Percentiles rank a stretch among this genome's conserved stretches.
These are phyloP conservation scores for Poecilus cupreus DNA, from an alignment of 2,888 invertebrate species.

Conservation along the genomic window DNA sequence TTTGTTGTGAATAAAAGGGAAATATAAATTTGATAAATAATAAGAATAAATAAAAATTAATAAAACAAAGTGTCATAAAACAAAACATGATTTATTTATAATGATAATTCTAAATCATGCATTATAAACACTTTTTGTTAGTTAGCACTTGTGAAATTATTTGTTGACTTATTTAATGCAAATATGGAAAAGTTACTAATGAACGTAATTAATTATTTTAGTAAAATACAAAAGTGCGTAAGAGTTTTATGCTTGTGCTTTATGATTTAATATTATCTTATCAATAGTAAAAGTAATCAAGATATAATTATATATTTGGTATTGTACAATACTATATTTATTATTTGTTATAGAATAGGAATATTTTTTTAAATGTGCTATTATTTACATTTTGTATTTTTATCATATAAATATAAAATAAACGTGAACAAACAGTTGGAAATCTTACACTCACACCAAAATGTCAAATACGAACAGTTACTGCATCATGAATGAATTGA, in stretches of 20 bases:
- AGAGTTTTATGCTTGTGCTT: conserved; percentile 58
- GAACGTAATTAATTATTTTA: conserved; percentile 58
- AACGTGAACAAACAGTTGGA: conserved; percentile 53
- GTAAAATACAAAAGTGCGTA: conserved; percentile 60
- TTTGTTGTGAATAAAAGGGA: not conserved
- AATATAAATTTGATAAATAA: not conserved
- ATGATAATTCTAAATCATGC: conserved; percentile 59
- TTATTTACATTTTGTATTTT: conserved; percentile 58
- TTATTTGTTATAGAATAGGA: conserved; percentile 59
- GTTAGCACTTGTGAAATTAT: conserved; percentile 59
- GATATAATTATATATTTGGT: conserved; percentile 59
- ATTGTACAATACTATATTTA: conserved; percentile 58
- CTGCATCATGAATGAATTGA: not conserved
- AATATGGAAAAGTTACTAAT: conserved; percentile 59
- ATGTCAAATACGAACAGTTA: conserved; percentile 49
- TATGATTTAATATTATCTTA: conserved; percentile 58
- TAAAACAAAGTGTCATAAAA: conserved; percentile 56
- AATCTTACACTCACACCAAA: conserved; percentile 54
- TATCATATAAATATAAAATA: conserved; percentile 57
- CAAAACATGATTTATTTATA: conserved; percentile 60
- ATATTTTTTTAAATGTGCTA: conserved; percentile 60
- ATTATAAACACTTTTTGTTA: conserved; percentile 58
- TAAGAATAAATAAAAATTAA: conserved; percentile 20
- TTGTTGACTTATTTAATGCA: conserved; percentile 58
- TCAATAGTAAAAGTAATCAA: conserved; percentile 58